Evolutionary conservation across 2,888 invertebrate genomes (phyloP), one percentile per base, ranked within the genome.

Genomic region (Drosophila lutescens): DNA sequence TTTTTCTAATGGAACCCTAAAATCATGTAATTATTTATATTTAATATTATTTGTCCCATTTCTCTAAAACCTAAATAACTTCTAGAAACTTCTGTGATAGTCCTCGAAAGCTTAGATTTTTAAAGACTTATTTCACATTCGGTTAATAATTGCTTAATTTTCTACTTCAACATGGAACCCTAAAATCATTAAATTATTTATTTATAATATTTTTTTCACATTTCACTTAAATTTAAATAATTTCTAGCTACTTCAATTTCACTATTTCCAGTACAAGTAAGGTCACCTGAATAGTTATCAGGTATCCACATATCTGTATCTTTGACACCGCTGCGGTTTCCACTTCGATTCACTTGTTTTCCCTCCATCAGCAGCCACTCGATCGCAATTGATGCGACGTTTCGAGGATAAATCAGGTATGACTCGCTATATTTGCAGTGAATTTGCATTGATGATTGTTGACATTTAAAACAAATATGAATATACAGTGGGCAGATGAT

Each of bases 401-500:
- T 34, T 36, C 23, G 30, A 30, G 44, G 44, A 59, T 59, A 73
- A 72, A 73, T 53, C 36, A 60, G 50, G 60, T 49, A 63, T 65
- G 71, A 63, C 34, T 69, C 50, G 49, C 54, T 63, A 59, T 73
- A 69, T 80, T 86, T 83, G 72, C 77, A 69, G 63, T 70, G 76
- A 68, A 85, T 87, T 85, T 75, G 69, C 79, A 79, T 87, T 85
- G 89, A 87, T 89, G 87, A 89, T 71, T 89, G 83, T 89, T 87
- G 85, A 89, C 88, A 87, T 85, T 75, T 68, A 79, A 75, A 74
- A 78, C 68, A 82, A 85, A 79, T 79, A 86, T 62, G 38, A 56
- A 61, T 75, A 72, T 72, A 69, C 53, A 73, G 68, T 70, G 60
- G 74, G 47, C 70, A 63, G 57, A 68, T 77, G 57, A 68, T 77